phyloP scores from a whole-genome alignment of 2,113 vertebrate species.

The Puma concolor region DNA sequence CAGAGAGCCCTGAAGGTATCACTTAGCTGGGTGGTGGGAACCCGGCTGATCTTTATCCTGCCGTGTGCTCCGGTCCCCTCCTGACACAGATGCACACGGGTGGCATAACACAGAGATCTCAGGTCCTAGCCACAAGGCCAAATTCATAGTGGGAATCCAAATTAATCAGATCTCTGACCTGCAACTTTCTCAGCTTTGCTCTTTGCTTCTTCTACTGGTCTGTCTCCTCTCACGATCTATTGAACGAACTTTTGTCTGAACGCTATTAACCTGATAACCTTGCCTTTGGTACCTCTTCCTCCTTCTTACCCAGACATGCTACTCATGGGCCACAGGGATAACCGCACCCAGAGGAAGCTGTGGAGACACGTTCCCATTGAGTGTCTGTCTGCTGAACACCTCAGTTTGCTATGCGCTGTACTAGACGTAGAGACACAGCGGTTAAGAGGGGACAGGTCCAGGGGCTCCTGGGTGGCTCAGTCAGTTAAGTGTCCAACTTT shows the following conservation, averaged over 20 bases:
- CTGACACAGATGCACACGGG: not conserved
- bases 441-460: not conserved
- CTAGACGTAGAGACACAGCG: not conserved
- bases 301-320: not conserved
- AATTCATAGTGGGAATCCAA: not conserved
- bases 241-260: not conserved
- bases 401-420: rapidly evolving
- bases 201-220: not conserved
- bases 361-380: rapidly evolving
- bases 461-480: too few relatives aligned
- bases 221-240: not conserved
- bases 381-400: not conserved
- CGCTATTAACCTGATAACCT: not conserved
- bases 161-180: not conserved
- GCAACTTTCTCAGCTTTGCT: not conserved
- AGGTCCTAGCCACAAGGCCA: not conserved
- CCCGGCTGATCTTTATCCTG: not conserved
- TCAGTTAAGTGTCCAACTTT: too few relatives aligned
- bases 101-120: not conserved
- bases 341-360: not conserved
- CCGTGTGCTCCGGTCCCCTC: not conserved
- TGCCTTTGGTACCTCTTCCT: too few relatives aligned
- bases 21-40: too few relatives aligned
- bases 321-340: not conserved
- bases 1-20: not conserved